Conservation (phyloP, 2,113 vertebrate species). For the Tursiops truncatus region DNA sequence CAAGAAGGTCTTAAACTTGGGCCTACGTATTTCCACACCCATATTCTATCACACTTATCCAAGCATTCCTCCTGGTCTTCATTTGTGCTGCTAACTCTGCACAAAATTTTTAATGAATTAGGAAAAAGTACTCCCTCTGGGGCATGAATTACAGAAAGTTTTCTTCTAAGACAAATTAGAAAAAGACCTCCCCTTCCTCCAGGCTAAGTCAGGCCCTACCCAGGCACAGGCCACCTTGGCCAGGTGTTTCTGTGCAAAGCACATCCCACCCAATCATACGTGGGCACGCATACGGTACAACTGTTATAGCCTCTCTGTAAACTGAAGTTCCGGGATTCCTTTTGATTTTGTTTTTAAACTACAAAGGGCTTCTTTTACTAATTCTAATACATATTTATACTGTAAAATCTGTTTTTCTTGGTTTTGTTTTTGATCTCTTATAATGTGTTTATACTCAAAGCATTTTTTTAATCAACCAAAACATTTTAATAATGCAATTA, state of each 20-base stretch:
- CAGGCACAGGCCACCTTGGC: background rate
- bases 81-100: background rate
- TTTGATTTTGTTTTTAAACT: background rate
- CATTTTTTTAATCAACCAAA: no score
- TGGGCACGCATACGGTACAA: background rate
- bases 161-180: background rate
- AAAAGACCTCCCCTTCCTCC: background rate
- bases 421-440: background rate
- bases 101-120: background rate
- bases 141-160: background rate
- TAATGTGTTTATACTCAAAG: background rate
- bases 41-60: background rate
- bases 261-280: background rate
- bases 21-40: background rate
- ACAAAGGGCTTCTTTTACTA: background rate
- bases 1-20: background rate
- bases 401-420: background rate
- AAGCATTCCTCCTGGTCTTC: background rate
- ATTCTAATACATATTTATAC: background rate
- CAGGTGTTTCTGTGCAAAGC: background rate
- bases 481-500: no score
- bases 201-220: background rate
- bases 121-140: background rate
- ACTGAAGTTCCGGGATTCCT: background rate
- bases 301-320: background rate